Conservation (phyloP, 1,140 invertebrate species). For the Littorina saxatilis region DNA sequence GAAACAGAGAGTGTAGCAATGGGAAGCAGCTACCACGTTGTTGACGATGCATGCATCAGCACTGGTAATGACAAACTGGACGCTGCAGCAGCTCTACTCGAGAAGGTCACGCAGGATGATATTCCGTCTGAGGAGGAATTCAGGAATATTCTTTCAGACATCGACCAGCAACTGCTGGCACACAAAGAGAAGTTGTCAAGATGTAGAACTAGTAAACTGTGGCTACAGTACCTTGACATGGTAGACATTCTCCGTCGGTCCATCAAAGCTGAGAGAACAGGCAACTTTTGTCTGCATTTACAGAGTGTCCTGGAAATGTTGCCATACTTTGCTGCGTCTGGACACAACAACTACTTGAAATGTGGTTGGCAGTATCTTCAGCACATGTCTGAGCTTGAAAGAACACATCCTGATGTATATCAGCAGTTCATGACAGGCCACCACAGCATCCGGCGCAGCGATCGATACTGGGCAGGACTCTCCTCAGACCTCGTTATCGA, state of each 20-base stretch:
- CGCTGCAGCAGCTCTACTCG: background rate
- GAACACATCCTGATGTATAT: conserved; percentile 12
- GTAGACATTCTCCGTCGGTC: no score
- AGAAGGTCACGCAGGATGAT: background rate
- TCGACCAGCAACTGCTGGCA: background rate
- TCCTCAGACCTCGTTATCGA: no score
- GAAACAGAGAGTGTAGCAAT: background rate
- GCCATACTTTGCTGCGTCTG: conserved; percentile 73
- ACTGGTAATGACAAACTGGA: background rate
- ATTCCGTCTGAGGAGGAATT: no score
- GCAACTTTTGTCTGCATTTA: no score
- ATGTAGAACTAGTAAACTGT: conserved; percentile 26
- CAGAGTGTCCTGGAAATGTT: no score
- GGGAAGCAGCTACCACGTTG: background rate
- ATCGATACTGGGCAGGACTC: conserved; percentile 15
- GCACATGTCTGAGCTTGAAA: conserved; percentile 69
- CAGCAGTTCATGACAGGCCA: conserved; percentile 2
- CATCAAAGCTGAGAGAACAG: no score
- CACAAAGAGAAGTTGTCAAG: no score
- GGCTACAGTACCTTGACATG: conserved; percentile 51
- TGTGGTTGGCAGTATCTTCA: conserved; percentile 74
- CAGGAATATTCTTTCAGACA: background rate
- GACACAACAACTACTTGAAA: conserved; percentile 76
- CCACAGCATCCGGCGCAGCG: conserved; percentile 11
- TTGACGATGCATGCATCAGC: background rate